Base-by-base conservation (phyloP, 2,113 vertebrate species). In the Erythrocebus patas region DNA sequence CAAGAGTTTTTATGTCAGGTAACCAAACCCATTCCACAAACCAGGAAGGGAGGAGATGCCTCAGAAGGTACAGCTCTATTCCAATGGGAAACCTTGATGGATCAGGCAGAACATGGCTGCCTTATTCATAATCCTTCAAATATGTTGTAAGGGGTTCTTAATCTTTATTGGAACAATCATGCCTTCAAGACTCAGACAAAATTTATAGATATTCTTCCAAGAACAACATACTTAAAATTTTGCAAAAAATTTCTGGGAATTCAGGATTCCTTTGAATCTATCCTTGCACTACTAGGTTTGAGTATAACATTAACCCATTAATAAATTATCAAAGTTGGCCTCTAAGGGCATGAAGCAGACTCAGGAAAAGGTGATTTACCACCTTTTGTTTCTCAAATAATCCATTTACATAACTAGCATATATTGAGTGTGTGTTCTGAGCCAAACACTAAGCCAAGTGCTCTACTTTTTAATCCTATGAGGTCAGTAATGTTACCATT, bases 241-340 rank as follows among this genome's bases (percentile, higher is more conserved):
- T 90, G 16, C 45, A 86, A 84, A 90, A 0, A 89, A 82, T 91
- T 91, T 94, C 32, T 72, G 8, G 8, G 9, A 66, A 64, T 43
- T 72, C 14, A 81, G 38, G 40, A 22, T 59, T 83, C 17, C 38
- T 64, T 80, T 64, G 18, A 94, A 48, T 89, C 10, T 90, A 83
- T 50, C 8, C 16, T 55, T 23, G 32, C 11, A 72, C 40, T 78
- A 30, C 17, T 61, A 85, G 91, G 22, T 48, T 43, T 91, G 40
- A 13, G 0, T 73, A 84, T 84, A 55, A 82, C 35, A 87, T 30
- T 96, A 73, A 75, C 30, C 22, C 20, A 81, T 84, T 75, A 91
- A 96, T 93, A 97, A 93, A 81, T 93, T 3, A 89, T 30, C 66
- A 85, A 40, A 95, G 64, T 86, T 89, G 50, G 23, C 30, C 68